phyloP scores from a whole-genome alignment of 2,113 vertebrate genomes.

The Octodon degus region DNA sequence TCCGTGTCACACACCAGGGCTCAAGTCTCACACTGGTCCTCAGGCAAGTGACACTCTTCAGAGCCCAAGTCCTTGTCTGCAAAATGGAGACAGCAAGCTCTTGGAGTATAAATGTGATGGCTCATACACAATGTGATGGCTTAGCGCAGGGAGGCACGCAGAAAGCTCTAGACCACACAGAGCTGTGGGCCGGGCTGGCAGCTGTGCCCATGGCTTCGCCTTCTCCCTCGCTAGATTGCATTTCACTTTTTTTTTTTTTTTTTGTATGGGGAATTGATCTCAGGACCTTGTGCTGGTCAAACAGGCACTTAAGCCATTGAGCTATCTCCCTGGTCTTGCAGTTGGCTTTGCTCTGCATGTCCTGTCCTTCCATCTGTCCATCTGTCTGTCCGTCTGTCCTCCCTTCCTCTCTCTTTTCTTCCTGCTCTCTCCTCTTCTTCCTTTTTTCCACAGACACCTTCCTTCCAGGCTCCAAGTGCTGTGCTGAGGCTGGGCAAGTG shows the following conservation, averaged over 20 bases:
- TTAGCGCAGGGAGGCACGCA: not conserved
- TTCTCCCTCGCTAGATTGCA: not conserved
- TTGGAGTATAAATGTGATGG: rapidly evolving
- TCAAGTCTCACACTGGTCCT: not conserved
- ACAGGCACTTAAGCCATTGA: too few species aligned
- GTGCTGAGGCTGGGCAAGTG: not conserved
- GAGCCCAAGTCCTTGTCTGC: not conserved
- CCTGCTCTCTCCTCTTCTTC: not conserved
- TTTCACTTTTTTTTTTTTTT: not conserved
- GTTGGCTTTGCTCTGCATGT: not conserved
- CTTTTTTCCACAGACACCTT: not conserved
- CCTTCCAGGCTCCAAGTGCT: not conserved
- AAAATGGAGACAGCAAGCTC: not conserved
- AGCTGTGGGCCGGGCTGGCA: not conserved
- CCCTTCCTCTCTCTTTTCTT: not conserved
- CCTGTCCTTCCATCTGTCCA: too few species aligned
- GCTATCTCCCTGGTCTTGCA: not conserved
- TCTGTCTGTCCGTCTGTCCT: too few species aligned
- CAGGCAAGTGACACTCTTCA: not conserved
- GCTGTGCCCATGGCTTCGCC: not conserved
- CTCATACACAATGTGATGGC: rapidly evolving
- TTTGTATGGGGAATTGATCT: too few species aligned
- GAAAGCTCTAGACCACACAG: too few species aligned
- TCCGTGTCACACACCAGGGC: not conserved
- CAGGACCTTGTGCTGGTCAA: too few species aligned